These are phyloP conservation scores for Aegotheles bennettii DNA, from an alignment of 2,113 vertebrate genomes.

Conservation along the genomic window DNA sequence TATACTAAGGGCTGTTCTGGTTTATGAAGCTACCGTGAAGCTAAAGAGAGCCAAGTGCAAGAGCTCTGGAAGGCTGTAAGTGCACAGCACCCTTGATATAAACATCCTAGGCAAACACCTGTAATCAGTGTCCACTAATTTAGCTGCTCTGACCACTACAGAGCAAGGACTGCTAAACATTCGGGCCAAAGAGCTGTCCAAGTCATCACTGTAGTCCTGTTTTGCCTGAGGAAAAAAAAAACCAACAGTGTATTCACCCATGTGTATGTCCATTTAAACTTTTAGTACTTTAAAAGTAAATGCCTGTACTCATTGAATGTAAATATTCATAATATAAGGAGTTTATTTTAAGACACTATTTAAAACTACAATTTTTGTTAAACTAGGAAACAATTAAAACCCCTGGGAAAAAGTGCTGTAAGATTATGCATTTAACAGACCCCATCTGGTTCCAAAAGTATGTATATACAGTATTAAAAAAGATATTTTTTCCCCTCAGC, in stretches of 20 bases:
- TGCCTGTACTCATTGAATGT: background rate
- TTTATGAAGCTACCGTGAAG: background rate
- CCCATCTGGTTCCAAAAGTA: background rate
- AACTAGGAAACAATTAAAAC: background rate
- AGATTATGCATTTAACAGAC: background rate
- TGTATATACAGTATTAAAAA: background rate
- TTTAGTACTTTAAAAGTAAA: background rate
- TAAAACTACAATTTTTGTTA: background rate
- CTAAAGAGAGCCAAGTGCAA: background rate
- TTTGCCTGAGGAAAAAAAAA: background rate
- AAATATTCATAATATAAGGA: background rate
- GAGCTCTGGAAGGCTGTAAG: background rate
- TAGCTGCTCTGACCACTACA: background rate
- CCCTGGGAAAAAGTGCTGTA: background rate
- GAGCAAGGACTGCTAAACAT: background rate
- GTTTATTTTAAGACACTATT: background rate
- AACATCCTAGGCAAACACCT: background rate
- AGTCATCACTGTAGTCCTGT: background rate
- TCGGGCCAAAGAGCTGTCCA: background rate
- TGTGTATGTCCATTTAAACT: background rate
- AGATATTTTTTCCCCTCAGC: conserved; percentile 34
- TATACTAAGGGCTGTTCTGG: background rate
- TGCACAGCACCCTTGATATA: background rate
- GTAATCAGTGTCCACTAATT: background rate
- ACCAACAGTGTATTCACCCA: background rate